Conservation (phyloP, 2,797 vertebrate species). For the Rhadinocentrus ornatus region DNA sequence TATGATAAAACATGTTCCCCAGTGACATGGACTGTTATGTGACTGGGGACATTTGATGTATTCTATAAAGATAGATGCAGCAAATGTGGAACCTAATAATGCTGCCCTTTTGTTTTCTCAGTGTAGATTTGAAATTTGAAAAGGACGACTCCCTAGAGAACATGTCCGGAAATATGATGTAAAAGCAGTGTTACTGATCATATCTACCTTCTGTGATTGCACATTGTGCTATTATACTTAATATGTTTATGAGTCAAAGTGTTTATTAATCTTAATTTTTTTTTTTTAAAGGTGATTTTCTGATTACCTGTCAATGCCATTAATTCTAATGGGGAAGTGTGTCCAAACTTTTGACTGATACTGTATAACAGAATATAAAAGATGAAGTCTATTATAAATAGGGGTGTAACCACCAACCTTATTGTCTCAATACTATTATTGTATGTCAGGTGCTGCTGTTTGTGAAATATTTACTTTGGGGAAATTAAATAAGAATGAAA, state of each 20-base stretch:
- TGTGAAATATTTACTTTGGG: slow-evolving; percentile 40
- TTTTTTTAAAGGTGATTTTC: no score
- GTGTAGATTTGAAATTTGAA: background rate
- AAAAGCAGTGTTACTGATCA: slow-evolving; percentile 7
- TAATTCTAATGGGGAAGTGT: no score
- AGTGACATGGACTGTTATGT: slow-evolving; percentile 33
- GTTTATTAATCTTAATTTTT: no score
- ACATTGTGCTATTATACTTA: no score
- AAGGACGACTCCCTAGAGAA: background rate
- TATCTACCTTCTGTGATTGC: background rate
- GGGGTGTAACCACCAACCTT: background rate
- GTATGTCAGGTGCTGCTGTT: slow-evolving; percentile 2
- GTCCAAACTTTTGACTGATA: no score
- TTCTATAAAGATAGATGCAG: background rate
- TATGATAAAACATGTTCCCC: slow-evolving; percentile 44
- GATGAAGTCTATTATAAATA: background rate
- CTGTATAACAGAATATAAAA: no score
- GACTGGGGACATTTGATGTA: background rate
- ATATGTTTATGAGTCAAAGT: no score
- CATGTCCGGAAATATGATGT: background rate
- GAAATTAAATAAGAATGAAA: slow-evolving; percentile 48
- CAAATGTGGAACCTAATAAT: background rate
- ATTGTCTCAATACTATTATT: background rate
- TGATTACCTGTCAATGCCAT: no score
- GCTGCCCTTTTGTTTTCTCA: slow-evolving; percentile 1